Evolutionary conservation across 2,888 invertebrate genomes (phyloP).

Genomic region (Zygaena filipendulae): DNA sequence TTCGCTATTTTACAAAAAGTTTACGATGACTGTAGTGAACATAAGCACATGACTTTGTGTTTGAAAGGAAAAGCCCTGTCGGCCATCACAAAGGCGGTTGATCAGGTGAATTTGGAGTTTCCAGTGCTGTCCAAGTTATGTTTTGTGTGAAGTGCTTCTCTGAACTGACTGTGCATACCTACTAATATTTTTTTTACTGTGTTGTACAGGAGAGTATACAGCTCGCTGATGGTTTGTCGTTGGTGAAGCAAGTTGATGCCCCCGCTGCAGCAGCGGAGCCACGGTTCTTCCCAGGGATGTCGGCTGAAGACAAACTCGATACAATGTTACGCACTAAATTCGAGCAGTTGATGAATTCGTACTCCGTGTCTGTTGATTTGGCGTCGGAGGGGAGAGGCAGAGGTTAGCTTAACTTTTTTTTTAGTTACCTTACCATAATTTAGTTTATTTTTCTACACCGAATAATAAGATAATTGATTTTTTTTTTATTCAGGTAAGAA

Average conservation of each 20-base stretch:
- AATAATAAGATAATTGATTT: neutral
- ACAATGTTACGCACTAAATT: conserved; percentile 61
- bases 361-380: conserved; percentile 73
- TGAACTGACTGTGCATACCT: conserved; percentile 27
- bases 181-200: conserved; percentile 39
- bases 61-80: conserved; percentile 71
- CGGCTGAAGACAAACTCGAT: conserved; percentile 66
- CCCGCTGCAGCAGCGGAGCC: conserved; percentile 66
- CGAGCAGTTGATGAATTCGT: conserved; percentile 71
- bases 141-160: conserved; percentile 17
- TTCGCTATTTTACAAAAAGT: conserved; percentile 69
- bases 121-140: conserved; percentile 17
- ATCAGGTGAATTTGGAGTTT: conserved; percentile 53
- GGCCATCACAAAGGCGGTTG: conserved; percentile 68
- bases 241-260: conserved; percentile 69
- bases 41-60: conserved; percentile 69
- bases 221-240: conserved; percentile 68
- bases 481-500: conserved; percentile 52
- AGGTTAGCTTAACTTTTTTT: conserved; percentile 33
- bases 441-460: too few relatives aligned
- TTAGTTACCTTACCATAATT: too few relatives aligned
- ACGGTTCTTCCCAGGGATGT: conserved; percentile 64
- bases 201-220: conserved; percentile 67
- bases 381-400: conserved; percentile 60
- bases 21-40: conserved; percentile 72